Percentiles rank a stretch among this genome's conserved stretches.
phyloP scores from a whole-genome alignment of 2,888 invertebrate species.

The Rhingia campestris region DNA sequence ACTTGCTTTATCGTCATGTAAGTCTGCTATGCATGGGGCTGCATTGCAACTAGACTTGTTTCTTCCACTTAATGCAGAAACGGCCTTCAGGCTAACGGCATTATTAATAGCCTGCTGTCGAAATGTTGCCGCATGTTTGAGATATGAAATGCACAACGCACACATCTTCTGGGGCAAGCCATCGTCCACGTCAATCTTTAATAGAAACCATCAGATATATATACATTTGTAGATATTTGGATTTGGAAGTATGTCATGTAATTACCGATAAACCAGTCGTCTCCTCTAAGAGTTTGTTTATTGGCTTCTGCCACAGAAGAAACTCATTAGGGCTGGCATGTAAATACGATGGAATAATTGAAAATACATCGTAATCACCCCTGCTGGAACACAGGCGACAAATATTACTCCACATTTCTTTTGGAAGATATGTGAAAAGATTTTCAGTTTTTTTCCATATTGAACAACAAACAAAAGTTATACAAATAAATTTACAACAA shows the following conservation, averaged over 20 bases:
- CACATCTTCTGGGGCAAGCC: constrained; percentile 81
- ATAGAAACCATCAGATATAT: constrained; percentile 3
- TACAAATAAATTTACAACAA: constrained; percentile 22
- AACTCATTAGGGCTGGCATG: constrained; percentile 81
- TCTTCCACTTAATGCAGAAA: constrained; percentile 57
- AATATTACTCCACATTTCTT: constrained; percentile 78
- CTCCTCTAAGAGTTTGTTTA: constrained; percentile 80
- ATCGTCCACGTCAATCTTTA: constrained; percentile 79
- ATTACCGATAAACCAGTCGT: constrained; percentile 81
- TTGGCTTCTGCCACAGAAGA: constrained; percentile 80
- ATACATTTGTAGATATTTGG: neutral
- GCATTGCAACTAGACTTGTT: constrained; percentile 49
- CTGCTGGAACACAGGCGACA: constrained; percentile 82
- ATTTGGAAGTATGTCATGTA: neutral
- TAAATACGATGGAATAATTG: constrained; percentile 81
- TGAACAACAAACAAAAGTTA: constrained; percentile 33
- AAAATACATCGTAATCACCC: constrained; percentile 81
- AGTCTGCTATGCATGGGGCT: constrained; percentile 58
- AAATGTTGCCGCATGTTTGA: constrained; percentile 82
- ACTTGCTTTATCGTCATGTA: constrained; percentile 59
- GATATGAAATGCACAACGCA: constrained; percentile 82
- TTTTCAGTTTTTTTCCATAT: constrained; percentile 29
- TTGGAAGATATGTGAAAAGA: neutral
- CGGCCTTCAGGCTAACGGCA: constrained; percentile 78
- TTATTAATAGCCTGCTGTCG: constrained; percentile 81